Evolutionary conservation across 2,113 vertebrate genomes (phyloP).

Genomic region (Rhabdornis inornatus): DNA sequence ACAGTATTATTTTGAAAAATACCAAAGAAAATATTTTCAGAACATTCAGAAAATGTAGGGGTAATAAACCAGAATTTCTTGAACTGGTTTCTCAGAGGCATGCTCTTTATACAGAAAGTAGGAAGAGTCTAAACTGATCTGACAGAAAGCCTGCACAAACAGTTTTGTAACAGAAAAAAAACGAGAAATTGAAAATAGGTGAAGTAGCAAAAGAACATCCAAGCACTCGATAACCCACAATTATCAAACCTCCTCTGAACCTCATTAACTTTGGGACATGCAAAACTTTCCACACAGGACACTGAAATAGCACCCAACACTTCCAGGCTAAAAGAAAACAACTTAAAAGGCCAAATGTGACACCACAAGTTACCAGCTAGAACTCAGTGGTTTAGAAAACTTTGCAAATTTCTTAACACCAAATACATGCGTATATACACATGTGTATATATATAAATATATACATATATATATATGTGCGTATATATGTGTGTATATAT

Average conservation of each 20-base stretch:
- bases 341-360: background rate
- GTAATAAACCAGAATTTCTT: background rate
- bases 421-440: rapidly evolving
- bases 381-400: background rate
- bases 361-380: background rate
- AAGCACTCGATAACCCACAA: background rate
- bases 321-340: background rate
- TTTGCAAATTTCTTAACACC: background rate
- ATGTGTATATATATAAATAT: too few species aligned
- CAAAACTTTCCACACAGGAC: background rate
- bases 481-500: too few species aligned
- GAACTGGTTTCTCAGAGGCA: background rate
- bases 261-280: background rate
- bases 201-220: background rate
- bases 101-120: background rate
- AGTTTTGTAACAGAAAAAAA: background rate
- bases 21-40: background rate
- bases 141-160: background rate
- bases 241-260: background rate
- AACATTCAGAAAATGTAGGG: background rate
- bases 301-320: background rate
- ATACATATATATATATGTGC: rapidly evolving
- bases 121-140: background rate
- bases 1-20: background rate
- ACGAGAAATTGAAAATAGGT: background rate